Conservation (phyloP, 37 sponge, comb jelly and placozoan species). For the Bolinopsis microptera region DNA sequence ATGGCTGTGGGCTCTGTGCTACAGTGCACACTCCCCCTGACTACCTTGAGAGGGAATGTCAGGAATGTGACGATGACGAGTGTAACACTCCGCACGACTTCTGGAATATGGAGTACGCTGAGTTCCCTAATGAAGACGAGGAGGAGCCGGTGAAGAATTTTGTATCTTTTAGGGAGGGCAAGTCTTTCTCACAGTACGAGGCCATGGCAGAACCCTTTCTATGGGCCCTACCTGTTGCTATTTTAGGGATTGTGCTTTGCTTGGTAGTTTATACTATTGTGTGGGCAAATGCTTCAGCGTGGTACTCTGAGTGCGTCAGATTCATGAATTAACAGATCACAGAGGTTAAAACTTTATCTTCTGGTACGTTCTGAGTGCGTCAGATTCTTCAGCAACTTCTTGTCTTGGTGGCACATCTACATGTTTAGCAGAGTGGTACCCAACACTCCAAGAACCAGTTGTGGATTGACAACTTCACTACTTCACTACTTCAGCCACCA, state of each 20-base stretch:
- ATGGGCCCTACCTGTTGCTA: neutral
- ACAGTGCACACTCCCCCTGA: too few relatives aligned
- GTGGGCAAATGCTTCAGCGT: neutral
- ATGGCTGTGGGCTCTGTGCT: neutral
- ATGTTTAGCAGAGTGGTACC: too few relatives aligned
- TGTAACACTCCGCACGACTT: neutral
- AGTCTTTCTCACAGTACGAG: neutral
- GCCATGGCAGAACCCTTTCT: neutral
- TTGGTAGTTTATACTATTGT: neutral
- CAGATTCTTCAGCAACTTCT: too few relatives aligned
- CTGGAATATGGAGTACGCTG: neutral
- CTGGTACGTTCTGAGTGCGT: too few relatives aligned
- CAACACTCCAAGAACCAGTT: too few relatives aligned
- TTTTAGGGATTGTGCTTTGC: neutral
- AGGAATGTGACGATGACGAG: neutral
- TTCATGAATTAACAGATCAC: too few relatives aligned
- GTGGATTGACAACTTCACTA: too few relatives aligned
- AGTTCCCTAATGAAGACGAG: neutral
- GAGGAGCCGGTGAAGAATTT: neutral
- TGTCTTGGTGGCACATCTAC: too few relatives aligned
- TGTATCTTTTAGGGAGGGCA: neutral
- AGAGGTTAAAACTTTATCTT: too few relatives aligned
- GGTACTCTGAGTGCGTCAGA: neutral
- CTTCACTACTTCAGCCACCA: too few relatives aligned
- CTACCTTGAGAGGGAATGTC: neutral